These are phyloP conservation scores for Nansenia antarctica DNA, from an alignment of 2,113 vertebrate species.

Conservation along the genomic window DNA sequence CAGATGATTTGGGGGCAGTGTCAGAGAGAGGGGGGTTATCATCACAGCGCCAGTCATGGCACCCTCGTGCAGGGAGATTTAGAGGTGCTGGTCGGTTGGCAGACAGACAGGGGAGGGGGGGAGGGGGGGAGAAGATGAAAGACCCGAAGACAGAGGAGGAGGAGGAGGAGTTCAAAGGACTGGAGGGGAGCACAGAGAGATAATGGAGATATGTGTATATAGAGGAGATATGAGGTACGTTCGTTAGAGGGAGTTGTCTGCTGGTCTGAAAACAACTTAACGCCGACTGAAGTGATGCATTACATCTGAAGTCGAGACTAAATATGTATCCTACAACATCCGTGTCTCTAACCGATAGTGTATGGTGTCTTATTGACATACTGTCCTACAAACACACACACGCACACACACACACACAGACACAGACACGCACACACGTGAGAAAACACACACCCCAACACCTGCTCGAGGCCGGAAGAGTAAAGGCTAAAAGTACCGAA, in stretches of 20 bases:
- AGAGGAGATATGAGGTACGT: neutral
- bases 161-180: slow-evolving; percentile 61
- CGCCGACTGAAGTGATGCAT: neutral
- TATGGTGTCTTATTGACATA: neutral
- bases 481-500: slow-evolving; percentile 23
- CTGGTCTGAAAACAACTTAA: slow-evolving; percentile 10
- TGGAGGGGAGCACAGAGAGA: neutral
- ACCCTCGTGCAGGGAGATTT: slow-evolving; percentile 56
- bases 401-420: neutral
- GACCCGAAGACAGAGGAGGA: slow-evolving; percentile 56
- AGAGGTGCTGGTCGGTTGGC: slow-evolving; percentile 53
- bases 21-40: slow-evolving; percentile 51
- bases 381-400: slow-evolving; percentile 5
- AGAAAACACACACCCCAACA: neutral
- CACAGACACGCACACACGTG: neutral
- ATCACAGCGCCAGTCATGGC: slow-evolving; percentile 44
- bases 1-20: neutral
- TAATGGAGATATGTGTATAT: neutral
- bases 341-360: no score
- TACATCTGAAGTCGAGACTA: no score
- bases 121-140: slow-evolving; percentile 69
- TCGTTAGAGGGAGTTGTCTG: slow-evolving; percentile 28
- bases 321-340: neutral
- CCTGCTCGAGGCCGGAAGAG: slow-evolving; percentile 8
- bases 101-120: no score